Base-by-base conservation (phyloP, 2,888 invertebrate genomes). In the Lasius platythorax region DNA sequence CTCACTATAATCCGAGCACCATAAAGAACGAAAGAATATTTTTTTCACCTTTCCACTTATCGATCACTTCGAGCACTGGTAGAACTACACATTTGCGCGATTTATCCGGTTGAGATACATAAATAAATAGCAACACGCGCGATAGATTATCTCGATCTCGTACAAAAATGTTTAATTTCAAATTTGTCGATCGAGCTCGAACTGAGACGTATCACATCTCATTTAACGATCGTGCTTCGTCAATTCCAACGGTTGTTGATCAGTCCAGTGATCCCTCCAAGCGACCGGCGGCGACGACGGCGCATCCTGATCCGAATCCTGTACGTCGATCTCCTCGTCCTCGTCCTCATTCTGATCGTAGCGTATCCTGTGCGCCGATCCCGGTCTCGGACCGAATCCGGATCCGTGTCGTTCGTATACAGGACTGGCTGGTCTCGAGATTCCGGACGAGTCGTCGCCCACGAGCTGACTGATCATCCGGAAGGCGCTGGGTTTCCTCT, bases 261-360 rank as follows among this genome's bases (percentile, higher is more conserved):
- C 95, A 93, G 91, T 93, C 94, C 93, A 94, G 64, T 93, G 94
- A 93, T 94, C 94, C 81, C 94, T 88, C 94, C 95, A 94, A 8
- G 91, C 93, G 46, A 93, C 90, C 74, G 93, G 92, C 58, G 95
- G 95, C 91, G 95, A 96, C 84, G 95, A 95, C 11, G 95, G 94
- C 87, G 95, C 94, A 82, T 97, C 97, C 78, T 96, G 96, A 89
- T 97, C 97, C 72, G 97, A 97, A 91, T 98, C 98, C 93, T 98
- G 97, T 11, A 98, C 98, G 95, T 98, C 98, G 93, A 98, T 98
- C 95, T 98, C 98, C 94, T 97, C 97, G 92, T 98, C 98, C 83
- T 94, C 94, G 82, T 94, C 93, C 72, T 94, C 93, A 78, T 89
- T 50, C 9, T 87, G 84, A 9, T 91, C 87, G 9, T 79, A 87